Evolutionary conservation across 1,140 invertebrate species (phyloP).

Genomic region (Drosophila nannoptera): DNA sequence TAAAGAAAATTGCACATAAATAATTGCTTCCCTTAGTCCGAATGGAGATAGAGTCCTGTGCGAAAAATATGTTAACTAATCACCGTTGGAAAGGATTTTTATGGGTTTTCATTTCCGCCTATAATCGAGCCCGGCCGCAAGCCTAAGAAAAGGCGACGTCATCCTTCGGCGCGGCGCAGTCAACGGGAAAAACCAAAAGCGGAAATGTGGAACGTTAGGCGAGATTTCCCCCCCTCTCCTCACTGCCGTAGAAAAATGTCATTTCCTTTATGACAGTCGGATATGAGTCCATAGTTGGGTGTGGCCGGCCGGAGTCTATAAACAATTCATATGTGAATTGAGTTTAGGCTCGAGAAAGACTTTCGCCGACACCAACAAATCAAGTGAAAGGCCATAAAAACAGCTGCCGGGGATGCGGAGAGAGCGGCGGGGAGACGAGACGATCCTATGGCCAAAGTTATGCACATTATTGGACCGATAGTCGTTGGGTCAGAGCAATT

Average conservation of each 20-base stretch:
- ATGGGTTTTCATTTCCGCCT: conserved; percentile 78
- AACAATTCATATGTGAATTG: conserved; percentile 50
- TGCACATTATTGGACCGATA: conserved; percentile 57
- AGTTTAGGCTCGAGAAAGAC: conserved; percentile 43
- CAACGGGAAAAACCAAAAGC: conserved; percentile 76
- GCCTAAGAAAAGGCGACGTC: conserved; percentile 15
- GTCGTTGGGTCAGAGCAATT: conserved; percentile 55
- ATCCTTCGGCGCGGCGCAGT: conserved; percentile 34
- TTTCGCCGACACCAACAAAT: conserved; percentile 64
- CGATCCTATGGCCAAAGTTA: conserved; percentile 43
- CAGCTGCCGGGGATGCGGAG: conserved; percentile 37
- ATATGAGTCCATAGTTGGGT: conserved; percentile 48
- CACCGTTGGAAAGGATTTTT: conserved; percentile 79
- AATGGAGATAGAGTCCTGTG: conserved; percentile 16
- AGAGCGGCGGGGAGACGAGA: conserved; percentile 4
- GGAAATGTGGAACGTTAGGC: conserved; percentile 75
- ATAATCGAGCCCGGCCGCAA: conserved; percentile 71
- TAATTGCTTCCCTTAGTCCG: conserved; percentile 70
- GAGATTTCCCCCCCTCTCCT: conserved; percentile 27
- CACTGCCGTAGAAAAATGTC: conserved; percentile 62
- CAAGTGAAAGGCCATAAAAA: conserved; percentile 74
- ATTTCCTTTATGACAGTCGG: conserved; percentile 69
- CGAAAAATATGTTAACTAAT: conserved; percentile 78
- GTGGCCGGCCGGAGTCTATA: conserved; percentile 26
- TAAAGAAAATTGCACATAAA: conserved; percentile 79